Base-by-base conservation (phyloP, 64 coral and sea anemone genomes). In the Actinia tenebrosa region DNA sequence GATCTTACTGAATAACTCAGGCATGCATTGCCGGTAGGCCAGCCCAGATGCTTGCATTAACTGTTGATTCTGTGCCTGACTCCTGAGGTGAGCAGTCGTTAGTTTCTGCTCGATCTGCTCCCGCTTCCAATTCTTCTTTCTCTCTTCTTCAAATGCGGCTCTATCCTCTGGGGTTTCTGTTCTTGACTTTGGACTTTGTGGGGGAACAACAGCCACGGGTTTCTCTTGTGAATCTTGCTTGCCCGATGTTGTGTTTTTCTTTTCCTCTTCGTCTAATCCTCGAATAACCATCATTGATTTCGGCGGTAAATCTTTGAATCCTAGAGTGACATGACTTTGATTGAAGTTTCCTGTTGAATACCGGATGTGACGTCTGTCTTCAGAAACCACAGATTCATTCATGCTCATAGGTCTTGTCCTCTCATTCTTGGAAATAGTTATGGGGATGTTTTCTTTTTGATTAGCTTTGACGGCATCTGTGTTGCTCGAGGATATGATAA, bases 11-110 rank as follows among this genome's bases (percentile, higher is more conserved):
- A 87, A 79, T 46, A 91, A 75, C 82, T 91, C 90, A 1, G 90
- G 90, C 85, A 91, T 91, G 30, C 84, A 87, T 0, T 72, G 79
- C 77, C 87, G 77, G 26, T 87, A 91, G 13, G 90, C 90, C 17
- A 91, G 85, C n/a, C 90, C 90, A 83, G 90, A 87, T 9, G 84
- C 90, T 64, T 82, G 86, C 58, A 91, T 87, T n/a, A 81, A 37
- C 44, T 22, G 83, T 14, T 68, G 50, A 37, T 86, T 86, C 60
- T 91, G 85, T 16, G 63, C 47, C 27, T 30, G 30, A 55, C 72
- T 91, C n/a, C 83, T 85, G 25, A 61, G 17, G 11, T 71, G 64
- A 53, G 58, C 84, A 44, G 3, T 60, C 1, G 80, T 77, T 10
- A 91, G 78, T 66, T 87, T 86, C 22, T 87, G 84, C 44, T 87